phyloP scores from a whole-genome alignment of 2,888 invertebrate genomes.

The Gari tellinella region DNA sequence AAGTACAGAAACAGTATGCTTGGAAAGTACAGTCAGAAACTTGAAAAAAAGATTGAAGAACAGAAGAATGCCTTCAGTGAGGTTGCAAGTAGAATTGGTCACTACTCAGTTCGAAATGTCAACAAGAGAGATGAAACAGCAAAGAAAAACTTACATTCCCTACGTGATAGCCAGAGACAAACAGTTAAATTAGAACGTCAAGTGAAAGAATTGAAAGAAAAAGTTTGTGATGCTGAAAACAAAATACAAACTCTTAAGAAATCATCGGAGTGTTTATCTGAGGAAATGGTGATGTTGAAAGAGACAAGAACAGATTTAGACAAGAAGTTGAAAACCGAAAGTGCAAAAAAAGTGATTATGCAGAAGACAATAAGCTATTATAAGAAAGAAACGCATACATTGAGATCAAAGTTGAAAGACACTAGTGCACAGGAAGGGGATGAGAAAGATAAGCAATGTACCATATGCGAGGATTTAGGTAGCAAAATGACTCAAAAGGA shows the following conservation, averaged over 20 bases:
- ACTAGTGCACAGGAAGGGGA: too few species aligned
- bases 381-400: neutral
- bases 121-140: constrained; percentile 19
- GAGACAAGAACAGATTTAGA: neutral
- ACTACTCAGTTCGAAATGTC: constrained; percentile 12
- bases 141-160: constrained; percentile 4
- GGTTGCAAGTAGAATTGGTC: constrained; percentile 2
- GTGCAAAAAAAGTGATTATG: neutral
- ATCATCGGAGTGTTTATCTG: too few species aligned
- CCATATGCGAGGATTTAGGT: too few species aligned
- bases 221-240: neutral
- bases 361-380: neutral
- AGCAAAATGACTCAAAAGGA: too few species aligned
- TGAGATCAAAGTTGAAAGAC: too few species aligned
- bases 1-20: constrained; percentile 7
- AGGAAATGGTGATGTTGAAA: neutral
- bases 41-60: constrained; percentile 5
- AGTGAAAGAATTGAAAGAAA: neutral
- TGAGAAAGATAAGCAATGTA: too few species aligned
- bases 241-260: too few species aligned
- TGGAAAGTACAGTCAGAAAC: neutral
- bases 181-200: neutral
- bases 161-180: constrained; percentile 6
- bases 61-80: constrained; percentile 1
- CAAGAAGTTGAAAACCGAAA: neutral